A percentile compares a stretch with the other conserved stretches of the same genome.
These are phyloP conservation scores for Reticulitermes speratus DNA, from an alignment of 1,140 invertebrate genomes.

Conservation along the genomic window DNA sequence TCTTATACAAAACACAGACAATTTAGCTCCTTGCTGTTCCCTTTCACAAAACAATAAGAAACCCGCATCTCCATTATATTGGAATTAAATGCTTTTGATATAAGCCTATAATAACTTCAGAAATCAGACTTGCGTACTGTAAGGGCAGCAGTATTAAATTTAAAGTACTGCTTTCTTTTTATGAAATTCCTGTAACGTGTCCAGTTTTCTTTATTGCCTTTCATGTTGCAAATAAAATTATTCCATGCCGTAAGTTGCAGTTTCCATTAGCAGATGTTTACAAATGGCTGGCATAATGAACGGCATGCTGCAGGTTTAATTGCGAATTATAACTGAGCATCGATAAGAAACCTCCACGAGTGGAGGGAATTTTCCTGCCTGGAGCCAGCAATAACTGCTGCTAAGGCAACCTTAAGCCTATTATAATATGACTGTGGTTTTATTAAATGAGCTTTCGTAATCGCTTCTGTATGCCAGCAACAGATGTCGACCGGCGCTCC, in stretches of 20 bases:
- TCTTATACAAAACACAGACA: too few relatives aligned
- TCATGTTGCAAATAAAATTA: not conserved
- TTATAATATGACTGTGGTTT: constrained; percentile 9
- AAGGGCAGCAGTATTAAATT: too few relatives aligned
- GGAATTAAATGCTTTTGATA: too few relatives aligned
- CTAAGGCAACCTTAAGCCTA: not conserved
- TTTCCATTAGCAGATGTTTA: not conserved
- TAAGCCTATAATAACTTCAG: too few relatives aligned
- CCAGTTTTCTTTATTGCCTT: not conserved
- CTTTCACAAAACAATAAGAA: too few relatives aligned
- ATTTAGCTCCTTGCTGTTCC: too few relatives aligned
- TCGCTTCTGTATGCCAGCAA: constrained; percentile 3
- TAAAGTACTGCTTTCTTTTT: too few relatives aligned
- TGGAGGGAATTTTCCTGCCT: not conserved
- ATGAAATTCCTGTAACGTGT: too few relatives aligned
- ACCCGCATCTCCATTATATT: too few relatives aligned
- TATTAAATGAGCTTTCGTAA: constrained; percentile 9
- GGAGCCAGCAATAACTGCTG: not conserved
- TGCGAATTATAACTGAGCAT: constrained; percentile 15
- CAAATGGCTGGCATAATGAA: not conserved
- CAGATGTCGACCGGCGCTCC: not conserved
- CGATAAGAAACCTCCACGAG: not conserved
- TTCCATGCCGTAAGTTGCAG: not conserved
- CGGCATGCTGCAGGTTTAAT: not conserved
- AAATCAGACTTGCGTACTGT: too few relatives aligned